A percentile compares a stretch with the other conserved stretches of the same genome.
Evolutionary conservation across 2,797 vertebrate genomes (phyloP).

Genomic region (Trachops cirrhosus): DNA sequence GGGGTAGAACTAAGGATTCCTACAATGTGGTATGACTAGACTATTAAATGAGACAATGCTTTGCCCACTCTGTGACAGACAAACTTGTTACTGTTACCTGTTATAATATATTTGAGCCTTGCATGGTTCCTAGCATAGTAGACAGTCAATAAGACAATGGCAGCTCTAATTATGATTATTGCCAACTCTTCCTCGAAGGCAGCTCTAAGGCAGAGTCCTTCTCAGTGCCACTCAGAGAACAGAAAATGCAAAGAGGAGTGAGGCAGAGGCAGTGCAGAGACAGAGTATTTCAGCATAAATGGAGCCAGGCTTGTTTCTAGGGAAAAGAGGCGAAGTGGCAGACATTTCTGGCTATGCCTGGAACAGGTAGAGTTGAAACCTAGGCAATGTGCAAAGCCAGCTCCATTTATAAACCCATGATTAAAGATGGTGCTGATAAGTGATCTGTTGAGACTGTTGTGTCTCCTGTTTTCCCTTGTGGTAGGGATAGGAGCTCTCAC

Average conservation of each 20-base stretch:
- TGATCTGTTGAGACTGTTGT: not conserved
- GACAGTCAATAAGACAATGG: not conserved
- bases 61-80: not conserved
- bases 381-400: not conserved
- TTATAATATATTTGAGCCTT: not conserved
- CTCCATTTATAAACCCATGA: not conserved
- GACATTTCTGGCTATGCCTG: not conserved
- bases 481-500: not conserved
- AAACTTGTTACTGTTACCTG: not conserved
- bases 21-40: not conserved
- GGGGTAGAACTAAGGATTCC: not conserved
- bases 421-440: not conserved
- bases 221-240: not conserved
- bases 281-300: not conserved
- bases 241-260: not conserved
- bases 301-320: not conserved
- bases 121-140: not conserved
- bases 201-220: conserved; percentile 20
- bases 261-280: not conserved
- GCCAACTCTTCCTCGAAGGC: not conserved
- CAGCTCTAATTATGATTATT: not conserved
- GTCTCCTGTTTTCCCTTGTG: not conserved
- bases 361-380: not conserved
- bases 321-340: not conserved
- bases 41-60: not conserved